These are phyloP conservation scores for Chaetophractus vellerosus DNA, from an alignment of 2,797 vertebrate genomes.

Conservation along the genomic window DNA sequence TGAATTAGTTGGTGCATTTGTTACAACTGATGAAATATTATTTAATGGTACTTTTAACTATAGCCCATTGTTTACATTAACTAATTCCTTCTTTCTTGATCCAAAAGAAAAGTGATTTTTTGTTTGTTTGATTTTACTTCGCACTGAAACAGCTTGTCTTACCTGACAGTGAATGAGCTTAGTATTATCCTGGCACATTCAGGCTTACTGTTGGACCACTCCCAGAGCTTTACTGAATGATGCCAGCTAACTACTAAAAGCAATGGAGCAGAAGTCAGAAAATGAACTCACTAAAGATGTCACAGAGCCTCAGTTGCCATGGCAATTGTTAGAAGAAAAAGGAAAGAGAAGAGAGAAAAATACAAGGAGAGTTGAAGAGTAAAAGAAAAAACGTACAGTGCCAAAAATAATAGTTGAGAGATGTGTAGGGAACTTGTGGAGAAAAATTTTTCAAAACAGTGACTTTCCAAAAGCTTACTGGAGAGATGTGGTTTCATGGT, in stretches of 20 bases:
- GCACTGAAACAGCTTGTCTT: not conserved
- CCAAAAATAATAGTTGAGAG: not conserved
- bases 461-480: not conserved
- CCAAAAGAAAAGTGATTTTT: not conserved
- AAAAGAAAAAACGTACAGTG: not conserved
- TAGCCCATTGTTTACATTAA: no score
- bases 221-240: not conserved
- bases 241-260: not conserved
- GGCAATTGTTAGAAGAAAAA: not conserved
- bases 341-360: not conserved
- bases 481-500: not conserved
- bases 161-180: not conserved
- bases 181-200: not conserved
- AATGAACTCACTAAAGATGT: not conserved
- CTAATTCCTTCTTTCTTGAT: not conserved
- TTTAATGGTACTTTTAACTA: no score
- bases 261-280: not conserved
- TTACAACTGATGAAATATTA: no score
- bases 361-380: not conserved
- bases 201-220: not conserved
- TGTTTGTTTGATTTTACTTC: not conserved
- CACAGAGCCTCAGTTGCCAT: not conserved
- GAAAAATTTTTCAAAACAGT: not conserved
- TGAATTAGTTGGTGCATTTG: no score
- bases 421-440: not conserved